Evolutionary conservation across 2,113 vertebrate species (phyloP).

Genomic region (Ascaphus truei): DNA sequence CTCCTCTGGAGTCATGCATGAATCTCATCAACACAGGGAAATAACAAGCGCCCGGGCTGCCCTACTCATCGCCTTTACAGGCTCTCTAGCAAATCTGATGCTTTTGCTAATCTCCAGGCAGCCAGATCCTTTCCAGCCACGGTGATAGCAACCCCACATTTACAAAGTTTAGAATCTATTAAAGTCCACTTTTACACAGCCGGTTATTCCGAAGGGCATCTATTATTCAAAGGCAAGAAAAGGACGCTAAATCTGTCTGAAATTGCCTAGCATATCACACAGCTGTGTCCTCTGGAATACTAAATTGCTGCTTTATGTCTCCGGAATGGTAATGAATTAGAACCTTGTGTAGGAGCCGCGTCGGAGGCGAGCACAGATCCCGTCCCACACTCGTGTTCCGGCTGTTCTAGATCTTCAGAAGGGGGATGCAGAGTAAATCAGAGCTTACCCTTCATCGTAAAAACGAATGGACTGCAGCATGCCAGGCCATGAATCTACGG

Average conservation of each 20-base stretch:
- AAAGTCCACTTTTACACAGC: conserved; percentile 7
- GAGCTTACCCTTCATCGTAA: no score
- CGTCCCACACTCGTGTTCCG: no score
- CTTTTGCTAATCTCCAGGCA: conserved; percentile 2
- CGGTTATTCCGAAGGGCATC: conserved; percentile 12
- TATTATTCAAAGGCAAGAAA: conserved; percentile 18
- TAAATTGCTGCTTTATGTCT: neutral
- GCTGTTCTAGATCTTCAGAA: no score
- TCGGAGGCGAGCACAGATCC: no score
- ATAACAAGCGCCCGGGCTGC: neutral
- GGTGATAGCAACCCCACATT: conserved; percentile 15
- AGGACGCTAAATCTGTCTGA: conserved; percentile 19
- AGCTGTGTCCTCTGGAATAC: conserved; percentile 16
- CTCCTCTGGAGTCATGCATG: no score
- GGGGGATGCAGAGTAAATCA: no score
- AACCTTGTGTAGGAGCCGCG: no score
- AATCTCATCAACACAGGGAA: no score
- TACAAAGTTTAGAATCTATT: conserved; percentile 29
- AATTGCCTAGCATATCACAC: conserved; percentile 20
- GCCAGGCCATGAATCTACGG: no score
- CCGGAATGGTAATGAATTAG: conserved; percentile 12
- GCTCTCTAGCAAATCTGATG: conserved; percentile 1
- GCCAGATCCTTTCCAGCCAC: neutral
- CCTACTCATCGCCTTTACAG: conserved; percentile 1
- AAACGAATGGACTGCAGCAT: no score